Conservation (phyloP, 2,888 invertebrate genomes). For the Panzeria rudis region DNA sequence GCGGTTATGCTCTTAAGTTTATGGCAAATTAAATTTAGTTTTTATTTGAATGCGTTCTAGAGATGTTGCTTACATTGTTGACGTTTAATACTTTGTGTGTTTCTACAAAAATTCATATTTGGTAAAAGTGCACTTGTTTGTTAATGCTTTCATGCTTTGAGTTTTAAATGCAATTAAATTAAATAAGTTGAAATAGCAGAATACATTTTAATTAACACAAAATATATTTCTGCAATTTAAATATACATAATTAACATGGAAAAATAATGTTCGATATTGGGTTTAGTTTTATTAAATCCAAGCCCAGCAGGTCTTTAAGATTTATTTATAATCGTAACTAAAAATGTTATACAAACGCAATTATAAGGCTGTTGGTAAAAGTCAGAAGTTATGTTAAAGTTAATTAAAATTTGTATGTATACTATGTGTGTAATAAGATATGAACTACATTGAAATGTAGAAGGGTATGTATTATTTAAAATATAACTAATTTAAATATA, state of each 20-base stretch:
- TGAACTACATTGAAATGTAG: too few relatives aligned
- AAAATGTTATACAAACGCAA: too few relatives aligned
- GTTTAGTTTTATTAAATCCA: not conserved
- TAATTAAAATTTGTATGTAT: too few relatives aligned
- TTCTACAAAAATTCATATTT: conserved; percentile 6
- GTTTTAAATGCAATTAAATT: conserved; percentile 33
- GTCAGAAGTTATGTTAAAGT: too few relatives aligned
- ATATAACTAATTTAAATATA: too few relatives aligned
- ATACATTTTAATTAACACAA: conserved; percentile 53
- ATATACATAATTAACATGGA: not conserved
- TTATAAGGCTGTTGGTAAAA: too few relatives aligned
- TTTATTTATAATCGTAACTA: not conserved
- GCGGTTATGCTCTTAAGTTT: conserved; percentile 62
- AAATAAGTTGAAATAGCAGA: conserved; percentile 5
- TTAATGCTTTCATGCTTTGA: conserved; percentile 25
- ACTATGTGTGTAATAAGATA: too few relatives aligned
- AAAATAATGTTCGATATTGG: not conserved
- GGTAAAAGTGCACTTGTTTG: conserved; percentile 12
- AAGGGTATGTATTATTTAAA: too few relatives aligned
- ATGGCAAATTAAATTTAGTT: conserved; percentile 72
- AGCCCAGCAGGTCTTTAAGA: not conserved
- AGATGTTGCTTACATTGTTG: conserved; percentile 60
- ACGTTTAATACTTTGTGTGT: conserved; percentile 25
- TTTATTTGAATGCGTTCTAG: conserved; percentile 70
- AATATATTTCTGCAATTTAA: not conserved